Evolutionary conservation across 2,888 invertebrate species (phyloP), one percentile per base, ranked within the genome.

Genomic region (Drosophila fulvimacula): DNA sequence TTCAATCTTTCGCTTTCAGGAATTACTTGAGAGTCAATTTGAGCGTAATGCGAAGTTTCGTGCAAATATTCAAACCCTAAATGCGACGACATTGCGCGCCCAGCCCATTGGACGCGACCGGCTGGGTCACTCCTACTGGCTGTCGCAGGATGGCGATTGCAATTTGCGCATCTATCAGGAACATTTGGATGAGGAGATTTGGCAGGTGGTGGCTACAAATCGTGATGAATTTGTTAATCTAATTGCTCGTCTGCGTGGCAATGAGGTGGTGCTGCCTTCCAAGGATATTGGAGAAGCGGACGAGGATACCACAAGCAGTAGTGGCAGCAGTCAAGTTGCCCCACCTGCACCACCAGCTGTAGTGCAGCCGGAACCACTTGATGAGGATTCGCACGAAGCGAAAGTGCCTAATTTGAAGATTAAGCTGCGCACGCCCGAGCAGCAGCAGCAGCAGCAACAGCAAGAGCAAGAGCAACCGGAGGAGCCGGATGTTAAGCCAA

Each of bases 111-210:
- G 99, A 3, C 94, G 96, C 78, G 99, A 99, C 93, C 96, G 96
- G 74, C 94, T 95, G 89, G 99, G 99, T 1, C 95, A 97, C 91
- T 95, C 96, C 7, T 99, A 99, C 92, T 99, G 99, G 98, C 95
- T 96, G 87, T 97, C 98, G 88, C 94, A 96, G 63, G 98, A 99
- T 92, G 95, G 96, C 73, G 96, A 96, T 68, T 96, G 97, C 85
- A 98, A 98, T 92, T 94, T 99, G 72, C 94, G 98, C 75, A 95
- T 99, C 51, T 99, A 98, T 92, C 96, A 96, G 90, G 99, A 99
- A 93, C 98, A 99, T 91, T 95, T 96, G 78, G 99, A 99, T 92
- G 99, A 99, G 91, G 98, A 99, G 92, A 97, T 97, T 15, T 98
- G 98, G 98, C 95, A 96, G 90, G 94, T 98, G 49, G 96, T 98